These are phyloP conservation scores for Cynodonichthys magdalenae DNA, from an alignment of 2,797 vertebrate species.

Conservation along the genomic window DNA sequence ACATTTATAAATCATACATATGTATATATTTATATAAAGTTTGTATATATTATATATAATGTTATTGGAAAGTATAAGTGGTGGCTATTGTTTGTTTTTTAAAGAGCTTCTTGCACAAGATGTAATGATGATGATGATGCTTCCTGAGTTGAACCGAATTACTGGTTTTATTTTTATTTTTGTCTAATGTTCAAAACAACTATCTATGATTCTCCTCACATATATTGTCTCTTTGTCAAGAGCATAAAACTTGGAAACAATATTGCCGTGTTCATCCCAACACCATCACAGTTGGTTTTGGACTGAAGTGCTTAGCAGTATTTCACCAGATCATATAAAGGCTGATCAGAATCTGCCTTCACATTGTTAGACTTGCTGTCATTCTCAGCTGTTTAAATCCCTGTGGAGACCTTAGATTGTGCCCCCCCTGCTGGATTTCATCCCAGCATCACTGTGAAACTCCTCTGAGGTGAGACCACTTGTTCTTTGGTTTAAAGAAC, in stretches of 20 bases:
- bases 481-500: conserved; percentile 31
- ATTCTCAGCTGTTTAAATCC: conserved; percentile 42
- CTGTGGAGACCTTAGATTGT: conserved; percentile 8
- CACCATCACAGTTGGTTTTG: neutral
- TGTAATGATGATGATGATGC: too few relatives aligned
- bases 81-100: too few relatives aligned
- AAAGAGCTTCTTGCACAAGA: too few relatives aligned
- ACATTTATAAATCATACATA: neutral
- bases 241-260: neutral
- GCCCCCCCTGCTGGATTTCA: conserved; percentile 11
- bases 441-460: conserved; percentile 1
- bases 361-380: conserved; percentile 22
- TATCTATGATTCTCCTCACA: neutral
- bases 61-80: too few relatives aligned
- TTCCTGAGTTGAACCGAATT: too few relatives aligned
- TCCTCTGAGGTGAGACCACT: conserved; percentile 13
- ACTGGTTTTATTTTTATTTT: neutral
- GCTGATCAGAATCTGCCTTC: conserved; percentile 12
- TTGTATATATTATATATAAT: neutral
- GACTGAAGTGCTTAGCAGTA: neutral
- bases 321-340: neutral
- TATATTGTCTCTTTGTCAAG: neutral
- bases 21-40: neutral
- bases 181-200: neutral
- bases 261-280: neutral